phyloP scores from a whole-genome alignment of 2,888 invertebrate species.

The Cryptocephalus primarius region DNA sequence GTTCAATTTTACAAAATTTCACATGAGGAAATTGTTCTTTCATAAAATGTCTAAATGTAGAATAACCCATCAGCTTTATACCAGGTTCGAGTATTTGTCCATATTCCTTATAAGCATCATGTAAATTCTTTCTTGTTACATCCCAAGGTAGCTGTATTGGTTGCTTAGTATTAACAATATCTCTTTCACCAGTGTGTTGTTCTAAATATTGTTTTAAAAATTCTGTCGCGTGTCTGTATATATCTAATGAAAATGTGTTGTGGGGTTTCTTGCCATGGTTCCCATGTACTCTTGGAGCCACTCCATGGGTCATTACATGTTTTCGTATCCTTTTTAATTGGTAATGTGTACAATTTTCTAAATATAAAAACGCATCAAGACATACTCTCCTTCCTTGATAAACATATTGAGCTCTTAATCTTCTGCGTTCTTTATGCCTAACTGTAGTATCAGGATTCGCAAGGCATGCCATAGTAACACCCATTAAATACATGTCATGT shows the following conservation, averaged over 20 bases:
- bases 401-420: conserved; percentile 63
- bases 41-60: conserved; percentile 70
- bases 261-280: conserved; percentile 72
- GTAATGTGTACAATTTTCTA: conserved; percentile 71
- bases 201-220: conserved; percentile 64
- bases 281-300: conserved; percentile 66
- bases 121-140: conserved; percentile 57
- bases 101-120: conserved; percentile 63
- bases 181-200: conserved; percentile 48
- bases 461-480: conserved; percentile 72
- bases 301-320: conserved; percentile 69
- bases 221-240: conserved; percentile 66
- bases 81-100: conserved; percentile 59
- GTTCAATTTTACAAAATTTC: conserved; percentile 53
- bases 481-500: conserved; percentile 78
- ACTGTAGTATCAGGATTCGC: conserved; percentile 64
- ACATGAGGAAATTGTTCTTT: conserved; percentile 72
- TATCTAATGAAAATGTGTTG: conserved; percentile 68
- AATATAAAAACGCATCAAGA: conserved; percentile 65
- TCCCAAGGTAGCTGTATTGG: conserved; percentile 45
- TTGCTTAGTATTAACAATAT: conserved; percentile 41
- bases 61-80: conserved; percentile 68
- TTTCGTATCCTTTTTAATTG: conserved; percentile 67
- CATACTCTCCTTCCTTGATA: conserved; percentile 70
- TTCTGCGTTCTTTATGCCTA: conserved; percentile 59